A percentile compares a stretch with the other conserved stretches of the same genome.
Evolutionary conservation across 2,113 vertebrate genomes (phyloP).

Genomic region (Trachemys scripta): DNA sequence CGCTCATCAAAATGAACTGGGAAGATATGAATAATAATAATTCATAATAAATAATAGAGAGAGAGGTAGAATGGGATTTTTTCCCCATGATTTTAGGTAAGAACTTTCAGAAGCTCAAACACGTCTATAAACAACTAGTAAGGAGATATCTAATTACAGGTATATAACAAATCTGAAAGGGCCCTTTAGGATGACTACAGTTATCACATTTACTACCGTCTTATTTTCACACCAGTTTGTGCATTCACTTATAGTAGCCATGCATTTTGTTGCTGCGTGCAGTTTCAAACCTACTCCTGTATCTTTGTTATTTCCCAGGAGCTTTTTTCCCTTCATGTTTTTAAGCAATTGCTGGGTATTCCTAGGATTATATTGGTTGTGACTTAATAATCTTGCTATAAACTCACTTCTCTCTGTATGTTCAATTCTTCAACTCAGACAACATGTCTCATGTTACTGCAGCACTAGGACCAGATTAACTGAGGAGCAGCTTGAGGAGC

Average conservation of each 20-base stretch:
- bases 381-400: rapidly evolving
- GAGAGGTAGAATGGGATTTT: neutral
- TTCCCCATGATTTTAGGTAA: neutral
- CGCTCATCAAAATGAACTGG: neutral
- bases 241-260: rapidly evolving
- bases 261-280: neutral
- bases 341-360: neutral
- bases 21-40: neutral
- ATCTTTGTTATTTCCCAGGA: neutral
- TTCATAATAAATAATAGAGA: neutral
- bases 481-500: neutral
- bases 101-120: neutral
- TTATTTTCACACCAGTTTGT: rapidly evolving
- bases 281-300: rapidly evolving
- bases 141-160: neutral
- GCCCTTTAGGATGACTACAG: neutral
- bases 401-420: rapidly evolving
- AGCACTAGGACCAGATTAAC: neutral
- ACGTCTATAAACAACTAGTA: neutral
- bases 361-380: neutral
- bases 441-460: rapidly evolving
- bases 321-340: neutral
- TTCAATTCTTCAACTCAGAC: neutral
- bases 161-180: neutral
- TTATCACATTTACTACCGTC: rapidly evolving